A percentile compares a stretch with the other conserved stretches of the same genome.
phyloP scores from a whole-genome alignment of 2,113 vertebrate species.

The Lipotes vexillifer region DNA sequence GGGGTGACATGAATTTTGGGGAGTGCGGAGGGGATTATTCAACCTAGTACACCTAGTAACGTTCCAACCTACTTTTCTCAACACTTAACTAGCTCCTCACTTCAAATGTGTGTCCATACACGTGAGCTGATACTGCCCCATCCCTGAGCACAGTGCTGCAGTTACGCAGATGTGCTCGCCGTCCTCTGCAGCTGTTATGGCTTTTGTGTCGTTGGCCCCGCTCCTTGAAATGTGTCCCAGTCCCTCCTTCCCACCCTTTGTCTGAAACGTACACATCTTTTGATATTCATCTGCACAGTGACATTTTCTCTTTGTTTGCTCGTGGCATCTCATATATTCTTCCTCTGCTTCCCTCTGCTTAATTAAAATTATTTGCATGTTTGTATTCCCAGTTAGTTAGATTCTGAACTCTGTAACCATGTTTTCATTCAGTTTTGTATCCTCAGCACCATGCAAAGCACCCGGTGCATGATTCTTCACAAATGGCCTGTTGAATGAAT shows the following conservation, averaged over 20 bases:
- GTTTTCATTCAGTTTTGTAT: neutral
- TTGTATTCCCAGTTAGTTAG: neutral
- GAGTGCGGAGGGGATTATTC: neutral
- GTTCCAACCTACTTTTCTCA: neutral
- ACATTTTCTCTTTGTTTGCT: neutral
- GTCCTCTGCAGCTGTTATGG: neutral
- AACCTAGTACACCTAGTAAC: neutral
- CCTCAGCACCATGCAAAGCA: neutral
- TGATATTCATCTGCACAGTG: neutral
- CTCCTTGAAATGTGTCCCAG: neutral
- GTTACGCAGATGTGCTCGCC: neutral
- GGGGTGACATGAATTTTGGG: neutral
- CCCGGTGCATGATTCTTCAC: neutral
- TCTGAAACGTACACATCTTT: neutral
- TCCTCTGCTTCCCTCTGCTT: neutral
- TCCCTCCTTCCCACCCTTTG: neutral
- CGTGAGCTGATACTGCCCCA: fast-evolving
- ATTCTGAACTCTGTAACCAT: neutral
- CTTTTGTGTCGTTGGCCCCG: neutral
- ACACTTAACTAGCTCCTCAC: neutral
- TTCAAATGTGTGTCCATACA: neutral
- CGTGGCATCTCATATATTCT: neutral
- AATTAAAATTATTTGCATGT: neutral
- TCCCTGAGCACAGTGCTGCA: fast-evolving
- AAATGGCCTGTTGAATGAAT: neutral